A percentile compares a stretch with the other conserved stretches of the same genome.
These are phyloP conservation scores for Drosophila varians DNA, from an alignment of 1,140 invertebrate genomes.

Conservation along the genomic window DNA sequence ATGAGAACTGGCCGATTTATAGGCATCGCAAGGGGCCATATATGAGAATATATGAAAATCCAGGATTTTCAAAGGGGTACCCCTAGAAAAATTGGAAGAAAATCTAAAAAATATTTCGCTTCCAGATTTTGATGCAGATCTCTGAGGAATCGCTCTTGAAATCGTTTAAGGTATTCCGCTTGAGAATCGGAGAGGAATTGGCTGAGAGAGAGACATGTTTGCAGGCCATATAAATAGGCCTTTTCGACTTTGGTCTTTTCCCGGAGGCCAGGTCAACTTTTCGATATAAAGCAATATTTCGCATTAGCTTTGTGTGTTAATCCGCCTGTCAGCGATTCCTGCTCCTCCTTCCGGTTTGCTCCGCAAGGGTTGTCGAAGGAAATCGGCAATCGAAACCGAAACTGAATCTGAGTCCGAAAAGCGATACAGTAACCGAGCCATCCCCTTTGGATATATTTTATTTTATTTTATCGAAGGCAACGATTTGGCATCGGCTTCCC, in stretches of 20 bases:
- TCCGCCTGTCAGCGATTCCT: slow-evolving; percentile 52
- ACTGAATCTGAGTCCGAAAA: slow-evolving; percentile 30
- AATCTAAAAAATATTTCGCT: no score
- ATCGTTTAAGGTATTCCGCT: no score
- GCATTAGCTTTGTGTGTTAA: slow-evolving; percentile 52
- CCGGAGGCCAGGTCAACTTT: slow-evolving; percentile 46
- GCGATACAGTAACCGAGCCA: slow-evolving; percentile 22
- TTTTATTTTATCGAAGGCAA: slow-evolving; percentile 5
- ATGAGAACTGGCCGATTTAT: no score
- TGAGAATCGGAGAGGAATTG: no score
- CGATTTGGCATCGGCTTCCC: background rate
- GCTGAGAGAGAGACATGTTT: background rate
- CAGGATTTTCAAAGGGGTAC: no score
- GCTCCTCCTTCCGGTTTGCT: slow-evolving; percentile 10
- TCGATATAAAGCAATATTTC: slow-evolving; percentile 27
- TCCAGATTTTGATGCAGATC: no score
- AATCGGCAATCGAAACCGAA: slow-evolving; percentile 30
- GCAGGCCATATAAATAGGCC: background rate
- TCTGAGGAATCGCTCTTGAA: no score
- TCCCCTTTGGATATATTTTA: slow-evolving; percentile 9
- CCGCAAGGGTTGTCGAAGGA: slow-evolving; percentile 48
- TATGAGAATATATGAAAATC: no score
- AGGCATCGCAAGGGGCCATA: no score
- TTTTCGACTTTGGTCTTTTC: background rate
- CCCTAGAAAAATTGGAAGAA: no score